These are phyloP conservation scores for Anas acuta DNA, from an alignment of 2,797 vertebrate species.

Conservation along the genomic window DNA sequence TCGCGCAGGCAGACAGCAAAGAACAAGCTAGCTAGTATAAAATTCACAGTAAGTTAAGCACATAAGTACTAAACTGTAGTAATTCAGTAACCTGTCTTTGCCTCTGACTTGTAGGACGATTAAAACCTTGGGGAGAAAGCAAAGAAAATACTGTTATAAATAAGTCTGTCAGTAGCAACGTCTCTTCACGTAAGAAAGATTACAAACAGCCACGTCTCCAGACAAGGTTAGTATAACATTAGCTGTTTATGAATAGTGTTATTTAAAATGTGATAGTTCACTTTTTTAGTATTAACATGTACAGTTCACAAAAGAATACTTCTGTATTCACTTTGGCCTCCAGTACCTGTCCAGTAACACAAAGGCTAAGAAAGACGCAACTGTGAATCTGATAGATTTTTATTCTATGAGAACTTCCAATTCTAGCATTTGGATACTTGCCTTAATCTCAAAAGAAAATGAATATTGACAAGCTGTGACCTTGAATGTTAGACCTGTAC, in stretches of 20 bases:
- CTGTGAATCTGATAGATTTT: not conserved
- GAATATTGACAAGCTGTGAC: not conserved
- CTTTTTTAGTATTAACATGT: not conserved
- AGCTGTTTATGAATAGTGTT: not conserved
- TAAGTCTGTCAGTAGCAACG: slow-evolving; percentile 61
- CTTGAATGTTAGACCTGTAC: not conserved
- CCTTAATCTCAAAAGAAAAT: not conserved
- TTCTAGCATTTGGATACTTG: not conserved
- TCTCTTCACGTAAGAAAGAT: slow-evolving; percentile 78
- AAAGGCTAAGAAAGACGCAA: not conserved
- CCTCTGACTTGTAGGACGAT: slow-evolving; percentile 82
- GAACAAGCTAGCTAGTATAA: not conserved
- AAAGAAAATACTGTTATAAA: slow-evolving; percentile 80
- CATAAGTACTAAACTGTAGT: not conserved
- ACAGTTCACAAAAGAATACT: not conserved
- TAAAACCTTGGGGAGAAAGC: slow-evolving; percentile 85
- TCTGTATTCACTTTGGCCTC: not conserved
- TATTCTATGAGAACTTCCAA: not conserved
- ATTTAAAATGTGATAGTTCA: not conserved
- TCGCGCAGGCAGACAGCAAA: not conserved
- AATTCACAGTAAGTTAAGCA: not conserved
- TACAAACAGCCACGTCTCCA: slow-evolving; percentile 88
- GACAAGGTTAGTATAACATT: slow-evolving; percentile 80
- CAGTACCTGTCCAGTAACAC: not conserved
- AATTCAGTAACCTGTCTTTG: not conserved